phyloP scores from a whole-genome alignment of 2,888 invertebrate species.

The Pyrochroa serraticornis region DNA sequence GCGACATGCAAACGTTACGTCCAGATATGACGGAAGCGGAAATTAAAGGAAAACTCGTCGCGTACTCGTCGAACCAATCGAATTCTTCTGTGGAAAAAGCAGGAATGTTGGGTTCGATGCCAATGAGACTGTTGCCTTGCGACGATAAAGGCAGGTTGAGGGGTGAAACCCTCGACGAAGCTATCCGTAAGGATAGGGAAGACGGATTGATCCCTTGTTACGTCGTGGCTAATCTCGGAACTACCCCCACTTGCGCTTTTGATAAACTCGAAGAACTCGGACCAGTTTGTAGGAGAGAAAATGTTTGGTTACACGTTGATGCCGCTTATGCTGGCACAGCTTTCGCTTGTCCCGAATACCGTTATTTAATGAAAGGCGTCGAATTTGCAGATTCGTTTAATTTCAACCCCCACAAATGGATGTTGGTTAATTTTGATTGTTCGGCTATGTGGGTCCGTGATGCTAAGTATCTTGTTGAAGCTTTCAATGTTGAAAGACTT shows the following conservation, averaged over 20 bases:
- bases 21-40: conserved; percentile 69
- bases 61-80: conserved; percentile 86
- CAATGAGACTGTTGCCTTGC: conserved; percentile 73
- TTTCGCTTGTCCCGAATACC: conserved; percentile 90
- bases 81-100: conserved; percentile 92
- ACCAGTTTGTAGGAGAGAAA: conserved; percentile 74
- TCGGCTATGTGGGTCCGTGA: conserved; percentile 92
- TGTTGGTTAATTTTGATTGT: conserved; percentile 95
- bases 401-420: conserved; percentile 95
- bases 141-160: conserved; percentile 72
- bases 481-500: conserved; percentile 91
- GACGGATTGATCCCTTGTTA: conserved; percentile 88
- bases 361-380: conserved; percentile 68
- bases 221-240: conserved; percentile 74
- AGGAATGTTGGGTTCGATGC: conserved; percentile 79
- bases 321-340: conserved; percentile 96
- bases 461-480: conserved; percentile 79
- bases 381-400: conserved; percentile 89
- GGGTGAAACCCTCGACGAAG: conserved; percentile 70
- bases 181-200: conserved; percentile 77
- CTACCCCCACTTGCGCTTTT: conserved; percentile 83
- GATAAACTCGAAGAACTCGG: conserved; percentile 89
- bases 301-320: conserved; percentile 93
- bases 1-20: conserved; percentile 62
- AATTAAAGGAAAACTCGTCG: conserved; percentile 75